A percentile compares a stretch with the other conserved stretches of the same genome.
Evolutionary conservation across 1,140 invertebrate genomes (phyloP).

Genomic region (Drosophila lini): DNA sequence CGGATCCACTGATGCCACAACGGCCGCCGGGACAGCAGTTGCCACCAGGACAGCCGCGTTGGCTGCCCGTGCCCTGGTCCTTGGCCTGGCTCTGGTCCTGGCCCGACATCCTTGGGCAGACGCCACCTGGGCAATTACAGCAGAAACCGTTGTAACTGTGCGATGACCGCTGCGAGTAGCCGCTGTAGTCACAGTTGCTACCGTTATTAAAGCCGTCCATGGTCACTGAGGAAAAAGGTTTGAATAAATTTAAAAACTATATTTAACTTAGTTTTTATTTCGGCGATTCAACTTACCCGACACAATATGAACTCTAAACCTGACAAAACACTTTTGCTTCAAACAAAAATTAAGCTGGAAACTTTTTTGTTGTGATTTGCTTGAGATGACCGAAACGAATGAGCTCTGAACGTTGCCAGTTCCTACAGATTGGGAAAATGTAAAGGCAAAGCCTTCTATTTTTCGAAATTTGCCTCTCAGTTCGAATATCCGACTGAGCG

Average conservation of each 20-base stretch:
- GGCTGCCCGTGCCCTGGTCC: background rate
- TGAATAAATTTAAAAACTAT: no score
- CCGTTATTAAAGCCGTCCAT: conserved; percentile 46
- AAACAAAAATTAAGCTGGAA: conserved; percentile 12
- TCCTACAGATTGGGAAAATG: background rate
- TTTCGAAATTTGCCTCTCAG: conserved; percentile 28
- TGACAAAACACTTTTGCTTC: conserved; percentile 31
- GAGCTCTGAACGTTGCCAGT: conserved; percentile 12
- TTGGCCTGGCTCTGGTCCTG: background rate
- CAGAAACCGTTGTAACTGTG: background rate
- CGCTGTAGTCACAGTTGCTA: background rate
- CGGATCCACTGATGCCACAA: conserved; percentile 5
- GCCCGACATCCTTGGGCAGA: conserved; percentile 14
- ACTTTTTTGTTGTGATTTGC: conserved; percentile 19
- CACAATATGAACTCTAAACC: background rate
- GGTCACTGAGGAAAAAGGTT: background rate
- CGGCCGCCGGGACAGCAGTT: conserved; percentile 44
- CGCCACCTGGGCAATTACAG: conserved; percentile 41
- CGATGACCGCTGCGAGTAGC: conserved; percentile 3
- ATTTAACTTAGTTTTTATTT: no score
- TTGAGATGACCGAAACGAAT: conserved; percentile 35
- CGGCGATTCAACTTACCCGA: background rate
- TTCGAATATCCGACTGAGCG: conserved; percentile 34
- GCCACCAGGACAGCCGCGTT: conserved; percentile 33
- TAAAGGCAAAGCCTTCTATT: conserved; percentile 36